Conservation (phyloP, 2,113 vertebrate genomes). For the Phylloscopus trochiloides region DNA sequence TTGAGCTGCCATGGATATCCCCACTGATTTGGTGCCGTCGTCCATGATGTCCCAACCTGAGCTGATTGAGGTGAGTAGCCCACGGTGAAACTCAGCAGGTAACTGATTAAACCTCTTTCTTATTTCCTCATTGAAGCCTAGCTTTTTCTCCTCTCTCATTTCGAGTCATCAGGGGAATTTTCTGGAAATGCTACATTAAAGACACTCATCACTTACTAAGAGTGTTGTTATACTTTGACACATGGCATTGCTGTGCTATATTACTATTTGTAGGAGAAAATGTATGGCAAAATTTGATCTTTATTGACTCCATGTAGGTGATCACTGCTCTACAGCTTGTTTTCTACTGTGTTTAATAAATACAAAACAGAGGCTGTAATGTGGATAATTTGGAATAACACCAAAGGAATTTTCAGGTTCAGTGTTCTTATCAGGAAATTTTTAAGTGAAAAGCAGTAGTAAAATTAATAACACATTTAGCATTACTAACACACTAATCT, state of each 20-base stretch:
- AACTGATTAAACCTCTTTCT: neutral
- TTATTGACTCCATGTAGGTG: neutral
- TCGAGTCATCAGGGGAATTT: neutral
- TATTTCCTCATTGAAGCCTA: neutral
- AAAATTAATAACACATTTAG: neutral
- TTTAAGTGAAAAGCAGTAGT: neutral
- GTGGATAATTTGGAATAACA: neutral
- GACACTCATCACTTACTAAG: neutral
- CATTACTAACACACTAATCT: neutral
- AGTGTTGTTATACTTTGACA: neutral
- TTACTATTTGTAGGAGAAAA: neutral
- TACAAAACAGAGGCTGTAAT: neutral
- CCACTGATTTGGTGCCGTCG: slow-evolving; percentile 21
- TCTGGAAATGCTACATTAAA: neutral
- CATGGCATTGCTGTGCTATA: neutral
- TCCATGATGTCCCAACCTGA: slow-evolving; percentile 71
- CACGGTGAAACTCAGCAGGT: accelerated
- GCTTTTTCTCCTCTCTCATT: neutral
- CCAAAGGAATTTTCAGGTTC: neutral
- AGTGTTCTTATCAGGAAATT: neutral
- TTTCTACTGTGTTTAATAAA: neutral
- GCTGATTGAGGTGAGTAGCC: slow-evolving; percentile 60
- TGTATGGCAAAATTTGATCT: neutral
- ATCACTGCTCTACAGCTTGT: neutral
- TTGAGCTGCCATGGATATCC: slow-evolving; percentile 56